phyloP scores from a whole-genome alignment of 2,797 vertebrate species.

The Rhyacichthys aspro region DNA sequence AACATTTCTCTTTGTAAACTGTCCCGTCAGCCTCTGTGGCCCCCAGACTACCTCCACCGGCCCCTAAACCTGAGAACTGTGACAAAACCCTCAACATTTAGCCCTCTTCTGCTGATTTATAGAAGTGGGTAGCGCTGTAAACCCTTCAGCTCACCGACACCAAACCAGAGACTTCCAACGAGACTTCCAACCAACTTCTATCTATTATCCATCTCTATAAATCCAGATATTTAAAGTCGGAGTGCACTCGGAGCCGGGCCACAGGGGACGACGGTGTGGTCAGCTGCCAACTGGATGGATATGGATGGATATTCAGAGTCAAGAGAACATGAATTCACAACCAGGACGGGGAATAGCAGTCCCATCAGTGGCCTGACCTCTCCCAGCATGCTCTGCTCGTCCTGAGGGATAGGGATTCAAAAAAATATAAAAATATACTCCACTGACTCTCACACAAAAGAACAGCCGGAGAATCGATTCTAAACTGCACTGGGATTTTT shows the following conservation, averaged over 20 bases:
- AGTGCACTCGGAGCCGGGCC: conserved; percentile 55
- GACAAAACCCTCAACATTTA: conserved; percentile 76
- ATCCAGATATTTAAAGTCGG: neutral
- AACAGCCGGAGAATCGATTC: conserved; percentile 51
- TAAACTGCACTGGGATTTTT: no score
- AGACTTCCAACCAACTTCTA: conserved; percentile 9
- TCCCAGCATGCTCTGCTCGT: conserved; percentile 72
- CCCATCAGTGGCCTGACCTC: conserved; percentile 78
- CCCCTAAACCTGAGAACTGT: conserved; percentile 74
- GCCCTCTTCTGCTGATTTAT: conserved; percentile 73
- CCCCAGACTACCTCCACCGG: conserved; percentile 55
- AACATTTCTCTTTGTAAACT: neutral
- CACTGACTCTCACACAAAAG: conserved; percentile 68
- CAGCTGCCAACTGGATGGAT: conserved; percentile 71
- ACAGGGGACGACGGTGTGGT: conserved; percentile 53
- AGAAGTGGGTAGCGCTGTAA: conserved; percentile 66
- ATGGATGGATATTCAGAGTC: conserved; percentile 71
- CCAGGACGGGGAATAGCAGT: conserved; percentile 78
- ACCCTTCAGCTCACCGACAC: conserved; percentile 58
- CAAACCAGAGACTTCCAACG: conserved; percentile 51
- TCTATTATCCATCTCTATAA: neutral
- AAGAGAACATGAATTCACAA: conserved; percentile 77
- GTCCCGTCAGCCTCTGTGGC: conserved; percentile 31
- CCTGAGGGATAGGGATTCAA: conserved; percentile 74
- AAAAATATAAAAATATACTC: conserved; percentile 68